These are phyloP conservation scores for Sebastes variabilis DNA, from an alignment of 2,797 vertebrate species.

Conservation along the genomic window DNA sequence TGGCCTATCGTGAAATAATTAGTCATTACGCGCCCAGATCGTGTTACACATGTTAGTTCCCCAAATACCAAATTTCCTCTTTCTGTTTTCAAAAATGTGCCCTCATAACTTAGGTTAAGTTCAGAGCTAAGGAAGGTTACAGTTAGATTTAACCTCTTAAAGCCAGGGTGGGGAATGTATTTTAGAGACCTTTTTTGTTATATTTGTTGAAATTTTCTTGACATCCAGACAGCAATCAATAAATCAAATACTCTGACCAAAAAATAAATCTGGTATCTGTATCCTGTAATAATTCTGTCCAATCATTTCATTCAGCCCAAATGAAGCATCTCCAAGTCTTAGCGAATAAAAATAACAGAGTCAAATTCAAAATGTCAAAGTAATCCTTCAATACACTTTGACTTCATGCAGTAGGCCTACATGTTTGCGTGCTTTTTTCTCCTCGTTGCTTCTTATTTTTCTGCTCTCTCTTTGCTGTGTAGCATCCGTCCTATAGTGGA, in stretches of 20 bases:
- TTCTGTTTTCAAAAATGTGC: not conserved
- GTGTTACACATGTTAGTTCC: not conserved
- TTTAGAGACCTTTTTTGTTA: not conserved
- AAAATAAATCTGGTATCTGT: too few relatives aligned
- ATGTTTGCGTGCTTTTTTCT: not conserved
- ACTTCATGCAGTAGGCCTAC: not conserved
- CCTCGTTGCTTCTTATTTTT: not conserved
- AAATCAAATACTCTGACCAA: not conserved
- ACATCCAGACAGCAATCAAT: not conserved
- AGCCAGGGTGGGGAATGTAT: not conserved
- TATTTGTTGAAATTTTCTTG: not conserved
- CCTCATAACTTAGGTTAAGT: not conserved
- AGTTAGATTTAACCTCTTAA: not conserved
- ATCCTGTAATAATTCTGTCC: not conserved
- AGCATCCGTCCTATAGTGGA: not conserved
- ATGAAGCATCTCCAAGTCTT: not conserved
- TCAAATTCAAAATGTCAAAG: conserved; percentile 3
- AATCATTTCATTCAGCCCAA: not conserved
- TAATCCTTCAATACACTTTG: conserved; percentile 9
- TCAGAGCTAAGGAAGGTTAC: not conserved
- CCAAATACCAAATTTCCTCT: not conserved
- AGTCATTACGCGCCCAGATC: too few relatives aligned
- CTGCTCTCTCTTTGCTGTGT: not conserved
- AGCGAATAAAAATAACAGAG: not conserved
- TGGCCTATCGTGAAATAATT: too few relatives aligned